Evolutionary conservation across 2,797 vertebrate species (phyloP).

Genomic region (Thamnophis elegans): DNA sequence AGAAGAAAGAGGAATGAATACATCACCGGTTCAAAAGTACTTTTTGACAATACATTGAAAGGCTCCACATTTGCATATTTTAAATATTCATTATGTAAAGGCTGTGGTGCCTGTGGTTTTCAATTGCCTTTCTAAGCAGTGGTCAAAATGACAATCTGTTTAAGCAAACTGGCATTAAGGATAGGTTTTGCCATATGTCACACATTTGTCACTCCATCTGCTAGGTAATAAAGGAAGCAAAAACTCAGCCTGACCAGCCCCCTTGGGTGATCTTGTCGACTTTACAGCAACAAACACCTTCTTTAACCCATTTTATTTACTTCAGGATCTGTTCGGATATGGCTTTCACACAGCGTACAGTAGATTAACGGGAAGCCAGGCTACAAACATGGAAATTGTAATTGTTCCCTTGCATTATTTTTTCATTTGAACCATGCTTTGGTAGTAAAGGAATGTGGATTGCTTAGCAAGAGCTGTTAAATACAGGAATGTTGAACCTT

Average conservation of each 20-base stretch:
- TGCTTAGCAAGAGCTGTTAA: not conserved
- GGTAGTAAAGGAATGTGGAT: not conserved
- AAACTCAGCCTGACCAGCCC: slow-evolving; percentile 66
- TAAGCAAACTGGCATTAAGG: slow-evolving; percentile 68
- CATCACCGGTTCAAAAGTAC: slow-evolving; percentile 8
- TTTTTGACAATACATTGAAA: slow-evolving; percentile 59
- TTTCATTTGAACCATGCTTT: not conserved
- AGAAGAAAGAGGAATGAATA: not conserved
- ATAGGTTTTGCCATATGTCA: slow-evolving; percentile 72
- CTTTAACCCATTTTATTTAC: slow-evolving; percentile 38
- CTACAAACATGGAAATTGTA: not conserved
- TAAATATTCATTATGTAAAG: slow-evolving; percentile 65
- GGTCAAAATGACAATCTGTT: slow-evolving; percentile 74
- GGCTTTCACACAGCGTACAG: not conserved
- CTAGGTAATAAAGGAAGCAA: slow-evolving; percentile 60
- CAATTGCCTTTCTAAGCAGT: slow-evolving; percentile 65
- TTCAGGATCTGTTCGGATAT: slow-evolving; percentile 11
- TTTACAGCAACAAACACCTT: slow-evolving; percentile 45
- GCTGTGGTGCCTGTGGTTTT: slow-evolving; percentile 63
- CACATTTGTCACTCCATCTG: slow-evolving; percentile 73
- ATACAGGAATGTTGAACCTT: not conserved
- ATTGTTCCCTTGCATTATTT: slow-evolving; percentile 2
- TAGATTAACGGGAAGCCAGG: not conserved
- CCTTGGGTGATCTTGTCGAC: slow-evolving; percentile 60
- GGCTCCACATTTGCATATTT: slow-evolving; percentile 62